Evolutionary conservation across 2,113 vertebrate genomes (phyloP).

Genomic region (Aegithalos caudatus): DNA sequence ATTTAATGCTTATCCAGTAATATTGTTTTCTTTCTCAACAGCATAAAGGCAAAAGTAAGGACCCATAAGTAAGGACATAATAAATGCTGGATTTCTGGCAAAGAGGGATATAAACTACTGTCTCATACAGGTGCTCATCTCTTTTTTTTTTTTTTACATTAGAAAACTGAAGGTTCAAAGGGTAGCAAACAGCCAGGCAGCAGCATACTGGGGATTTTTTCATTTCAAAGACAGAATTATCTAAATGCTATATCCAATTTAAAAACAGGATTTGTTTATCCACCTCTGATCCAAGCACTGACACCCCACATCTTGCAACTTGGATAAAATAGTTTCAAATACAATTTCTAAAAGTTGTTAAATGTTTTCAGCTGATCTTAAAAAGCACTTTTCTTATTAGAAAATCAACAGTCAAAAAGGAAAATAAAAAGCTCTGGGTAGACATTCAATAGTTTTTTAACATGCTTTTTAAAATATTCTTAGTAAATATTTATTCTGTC

Average conservation of each 20-base stretch:
- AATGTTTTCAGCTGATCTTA: not conserved
- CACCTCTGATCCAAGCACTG: not conserved
- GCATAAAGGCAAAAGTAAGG: not conserved
- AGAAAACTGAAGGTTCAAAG: not conserved
- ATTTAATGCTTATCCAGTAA: not conserved
- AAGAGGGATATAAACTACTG: not conserved
- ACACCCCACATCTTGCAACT: not conserved
- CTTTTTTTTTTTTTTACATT: not conserved
- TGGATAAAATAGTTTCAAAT: not conserved
- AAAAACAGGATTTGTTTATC: not conserved
- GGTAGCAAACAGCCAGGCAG: not conserved
- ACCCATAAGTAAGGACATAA: not conserved
- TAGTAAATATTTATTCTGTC: not conserved
- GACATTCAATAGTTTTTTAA: not conserved
- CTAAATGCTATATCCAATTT: rapidly evolving
- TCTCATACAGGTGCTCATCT: rapidly evolving
- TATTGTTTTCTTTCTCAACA: not conserved
- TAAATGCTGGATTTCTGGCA: not conserved
- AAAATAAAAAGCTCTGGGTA: not conserved
- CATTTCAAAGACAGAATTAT: not conserved
- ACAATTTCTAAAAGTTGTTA: not conserved
- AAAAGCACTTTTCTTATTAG: not conserved
- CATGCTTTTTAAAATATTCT: too few species aligned
- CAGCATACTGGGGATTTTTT: rapidly evolving
- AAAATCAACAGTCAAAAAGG: not conserved